Conservation (phyloP, 2,888 invertebrate genomes). For the Embidobia sp. region DNA sequence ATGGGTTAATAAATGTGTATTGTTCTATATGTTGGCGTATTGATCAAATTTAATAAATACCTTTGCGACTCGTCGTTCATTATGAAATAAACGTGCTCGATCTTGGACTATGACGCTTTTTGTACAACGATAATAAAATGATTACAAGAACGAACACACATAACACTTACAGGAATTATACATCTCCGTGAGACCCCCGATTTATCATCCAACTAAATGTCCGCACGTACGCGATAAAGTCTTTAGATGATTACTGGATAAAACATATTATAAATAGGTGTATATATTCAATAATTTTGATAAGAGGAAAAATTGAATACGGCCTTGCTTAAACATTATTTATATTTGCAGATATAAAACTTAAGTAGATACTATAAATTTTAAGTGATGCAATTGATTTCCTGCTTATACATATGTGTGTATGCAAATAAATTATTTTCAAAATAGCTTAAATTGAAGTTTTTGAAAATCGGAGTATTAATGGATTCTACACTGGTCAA, state of each 20-base stretch:
- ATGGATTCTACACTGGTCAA: too few relatives aligned
- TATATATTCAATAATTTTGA: conserved; percentile 16
- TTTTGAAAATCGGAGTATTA: too few relatives aligned
- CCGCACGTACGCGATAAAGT: conserved; percentile 37
- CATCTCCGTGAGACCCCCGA: conserved; percentile 17
- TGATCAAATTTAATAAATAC: conserved; percentile 14
- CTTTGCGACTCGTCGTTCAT: conserved; percentile 2
- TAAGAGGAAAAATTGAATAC: conserved; percentile 23
- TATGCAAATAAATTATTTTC: too few relatives aligned
- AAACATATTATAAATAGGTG: conserved; percentile 6
- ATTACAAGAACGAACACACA: conserved; percentile 12
- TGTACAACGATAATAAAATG: conserved; percentile 17
- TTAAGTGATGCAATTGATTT: too few relatives aligned
- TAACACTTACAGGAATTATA: conserved; percentile 19
- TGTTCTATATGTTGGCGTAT: not conserved
- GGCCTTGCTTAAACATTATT: not conserved
- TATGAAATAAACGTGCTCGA: conserved; percentile 3
- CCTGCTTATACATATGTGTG: too few relatives aligned
- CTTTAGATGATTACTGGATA: conserved; percentile 35
- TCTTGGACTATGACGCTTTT: conserved; percentile 8
- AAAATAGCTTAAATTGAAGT: too few relatives aligned
- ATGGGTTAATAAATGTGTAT: too few relatives aligned
- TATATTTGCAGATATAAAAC: conserved; percentile 2
- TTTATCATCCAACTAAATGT: conserved; percentile 32
- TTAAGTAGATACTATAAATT: too few relatives aligned